Evolutionary conservation across 2,888 invertebrate species (phyloP), one percentile per base, ranked within the genome.

Genomic region (Anorthoa munda): DNA sequence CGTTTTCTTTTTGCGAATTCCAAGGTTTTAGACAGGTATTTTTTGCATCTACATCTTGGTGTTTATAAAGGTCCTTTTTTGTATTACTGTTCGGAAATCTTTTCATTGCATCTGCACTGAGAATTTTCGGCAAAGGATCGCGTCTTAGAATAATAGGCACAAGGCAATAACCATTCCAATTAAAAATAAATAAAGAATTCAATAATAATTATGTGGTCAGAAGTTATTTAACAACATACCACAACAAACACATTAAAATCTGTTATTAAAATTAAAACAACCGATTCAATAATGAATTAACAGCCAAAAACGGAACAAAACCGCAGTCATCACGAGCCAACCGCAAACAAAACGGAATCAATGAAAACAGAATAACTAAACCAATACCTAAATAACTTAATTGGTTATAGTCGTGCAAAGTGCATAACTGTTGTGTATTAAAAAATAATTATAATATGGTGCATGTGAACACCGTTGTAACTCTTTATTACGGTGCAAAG

Each of bases 401-500:
- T 84, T 78, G 58, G 31, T 67, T 72, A n/a, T n/a, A 69, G 63
- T 78, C 75, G 74, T 72, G 74, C 73, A 77, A 86, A 86, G 71
- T 83, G 78, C 69, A 76, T 82, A 88, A 79, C 82, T 83, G 82
- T 85, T 74, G 59, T 67, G 68, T 72, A 79, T 75, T 85, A 88
- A 85, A 88, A 79, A 72, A 82, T 79, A 71, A 81, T 79, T 73
- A 81, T 79, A 79, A 85, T 82, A 79, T 82, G 72, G 71, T 72
- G 68, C 77, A 81, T 77, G 81, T 75, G 83, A 86, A 87, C 81
- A 77, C 77, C 66, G 74, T 83, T 77, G 86, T 84, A 76, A 81
- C 79, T 84, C 79, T 83, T 86, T 89, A 87, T 86, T 85, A 82
- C 83, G 64, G 83, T 59, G 82, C 78, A 85, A 86, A 85, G 77